Evolutionary conservation across 2,113 vertebrate species (phyloP).

Genomic region (Labeo catla): DNA sequence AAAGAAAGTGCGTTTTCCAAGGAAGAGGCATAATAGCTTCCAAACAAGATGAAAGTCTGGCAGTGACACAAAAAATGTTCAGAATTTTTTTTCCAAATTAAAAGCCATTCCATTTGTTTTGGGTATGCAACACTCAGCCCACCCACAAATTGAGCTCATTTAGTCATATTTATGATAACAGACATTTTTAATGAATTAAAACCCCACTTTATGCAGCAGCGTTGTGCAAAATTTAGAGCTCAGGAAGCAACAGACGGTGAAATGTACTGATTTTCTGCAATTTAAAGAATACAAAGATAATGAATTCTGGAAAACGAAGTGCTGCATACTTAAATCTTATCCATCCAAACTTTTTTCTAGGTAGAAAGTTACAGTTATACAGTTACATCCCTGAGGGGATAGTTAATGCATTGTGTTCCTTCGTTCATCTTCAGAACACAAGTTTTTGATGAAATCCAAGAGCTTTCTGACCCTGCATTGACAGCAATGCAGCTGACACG

Average conservation of each 20-base stretch:
- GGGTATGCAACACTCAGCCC: constrained; percentile 55
- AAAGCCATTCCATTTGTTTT: constrained; percentile 61
- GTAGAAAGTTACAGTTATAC: background rate
- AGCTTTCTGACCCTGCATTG: no score
- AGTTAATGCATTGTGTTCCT: no score
- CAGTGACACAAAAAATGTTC: constrained; percentile 60
- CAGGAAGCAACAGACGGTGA: background rate
- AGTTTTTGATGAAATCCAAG: no score
- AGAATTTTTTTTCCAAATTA: constrained; percentile 53
- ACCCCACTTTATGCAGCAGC: constrained; percentile 21
- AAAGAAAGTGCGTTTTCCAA: constrained; percentile 64
- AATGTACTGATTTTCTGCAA: background rate
- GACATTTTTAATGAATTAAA: constrained; percentile 55
- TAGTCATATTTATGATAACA: constrained; percentile 63
- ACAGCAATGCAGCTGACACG: no score
- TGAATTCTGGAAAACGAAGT: background rate
- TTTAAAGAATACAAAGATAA: background rate
- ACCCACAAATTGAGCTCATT: constrained; percentile 59
- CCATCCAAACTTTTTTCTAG: no score
- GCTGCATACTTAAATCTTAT: background rate
- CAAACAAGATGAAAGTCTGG: constrained; percentile 67
- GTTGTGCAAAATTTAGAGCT: background rate
- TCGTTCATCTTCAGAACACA: no score
- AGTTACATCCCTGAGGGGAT: no score
- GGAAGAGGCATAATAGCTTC: constrained; percentile 58